A percentile compares a stretch with the other conserved stretches of the same genome.
These are phyloP conservation scores for Lutjanus campechanus DNA, from an alignment of 2,797 vertebrate genomes.

Conservation along the genomic window DNA sequence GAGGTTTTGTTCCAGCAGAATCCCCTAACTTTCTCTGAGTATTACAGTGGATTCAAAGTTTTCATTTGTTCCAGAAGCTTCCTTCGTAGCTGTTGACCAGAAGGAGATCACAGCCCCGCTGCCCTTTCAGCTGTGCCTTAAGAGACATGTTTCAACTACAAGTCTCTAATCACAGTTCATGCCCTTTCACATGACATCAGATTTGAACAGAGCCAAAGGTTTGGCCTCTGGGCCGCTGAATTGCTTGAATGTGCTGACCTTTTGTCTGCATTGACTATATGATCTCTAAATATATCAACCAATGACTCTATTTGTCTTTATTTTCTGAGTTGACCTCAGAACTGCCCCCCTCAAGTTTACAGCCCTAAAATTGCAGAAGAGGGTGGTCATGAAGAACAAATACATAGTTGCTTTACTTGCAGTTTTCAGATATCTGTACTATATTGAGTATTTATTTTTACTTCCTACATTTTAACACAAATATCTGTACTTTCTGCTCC, in stretches of 20 bases:
- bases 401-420: too few species aligned
- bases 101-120: slow-evolving; percentile 53
- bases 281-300: slow-evolving; percentile 56
- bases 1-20: slow-evolving; percentile 31
- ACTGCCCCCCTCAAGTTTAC: neutral
- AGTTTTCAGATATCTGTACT: too few species aligned
- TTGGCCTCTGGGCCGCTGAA: slow-evolving; percentile 55
- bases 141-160: slow-evolving; percentile 64
- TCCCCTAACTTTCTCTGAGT: neutral
- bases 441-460: too few species aligned
- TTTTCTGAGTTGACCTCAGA: slow-evolving; percentile 5
- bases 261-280: slow-evolving; percentile 56
- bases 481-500: too few species aligned
- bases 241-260: slow-evolving; percentile 66
- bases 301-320: neutral
- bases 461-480: too few species aligned
- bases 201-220: slow-evolving; percentile 62
- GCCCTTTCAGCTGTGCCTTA: slow-evolving; percentile 62
- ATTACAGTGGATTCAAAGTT: slow-evolving; percentile 28
- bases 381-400: too few species aligned
- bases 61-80: slow-evolving; percentile 45
- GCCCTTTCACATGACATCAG: slow-evolving; percentile 77
- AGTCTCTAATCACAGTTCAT: slow-evolving; percentile 73
- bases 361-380: neutral
- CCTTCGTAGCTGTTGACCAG: slow-evolving; percentile 42